A percentile compares a stretch with the other conserved stretches of the same genome.
These are phyloP conservation scores for Pseudonaja textilis DNA, from an alignment of 2,113 vertebrate species.

Conservation along the genomic window DNA sequence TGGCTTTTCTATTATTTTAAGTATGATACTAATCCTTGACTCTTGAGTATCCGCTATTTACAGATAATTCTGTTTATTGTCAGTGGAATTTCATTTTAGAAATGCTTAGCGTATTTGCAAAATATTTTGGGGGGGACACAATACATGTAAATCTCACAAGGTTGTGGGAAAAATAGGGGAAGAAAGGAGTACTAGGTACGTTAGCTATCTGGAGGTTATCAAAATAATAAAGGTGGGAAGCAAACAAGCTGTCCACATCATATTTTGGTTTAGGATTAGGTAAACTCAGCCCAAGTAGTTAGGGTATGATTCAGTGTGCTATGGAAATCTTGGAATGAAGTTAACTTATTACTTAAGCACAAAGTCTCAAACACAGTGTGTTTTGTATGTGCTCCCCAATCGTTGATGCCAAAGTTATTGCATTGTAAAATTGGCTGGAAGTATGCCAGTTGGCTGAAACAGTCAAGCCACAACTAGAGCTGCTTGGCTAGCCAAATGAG, in stretches of 20 bases:
- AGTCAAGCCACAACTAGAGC: neutral
- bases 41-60: neutral
- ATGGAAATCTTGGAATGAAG: neutral
- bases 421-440: neutral
- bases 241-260: neutral
- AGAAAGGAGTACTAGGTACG: no score
- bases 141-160: neutral
- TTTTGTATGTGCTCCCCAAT: neutral
- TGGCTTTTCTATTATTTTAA: neutral
- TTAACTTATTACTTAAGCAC: no score
- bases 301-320: neutral
- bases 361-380: neutral
- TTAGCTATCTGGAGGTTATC: no score
- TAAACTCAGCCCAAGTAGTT: neutral
- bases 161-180: no score
- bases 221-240: no score
- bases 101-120: neutral
- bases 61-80: neutral
- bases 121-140: neutral
- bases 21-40: neutral
- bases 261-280: neutral
- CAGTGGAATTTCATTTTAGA: neutral
- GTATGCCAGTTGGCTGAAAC: neutral
- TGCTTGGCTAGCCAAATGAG: neutral
- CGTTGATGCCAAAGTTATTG: neutral